Evolutionary conservation across 2,888 invertebrate species (phyloP), one percentile per base, ranked within the genome.

Genomic region (Chrysolina oricalcia): DNA sequence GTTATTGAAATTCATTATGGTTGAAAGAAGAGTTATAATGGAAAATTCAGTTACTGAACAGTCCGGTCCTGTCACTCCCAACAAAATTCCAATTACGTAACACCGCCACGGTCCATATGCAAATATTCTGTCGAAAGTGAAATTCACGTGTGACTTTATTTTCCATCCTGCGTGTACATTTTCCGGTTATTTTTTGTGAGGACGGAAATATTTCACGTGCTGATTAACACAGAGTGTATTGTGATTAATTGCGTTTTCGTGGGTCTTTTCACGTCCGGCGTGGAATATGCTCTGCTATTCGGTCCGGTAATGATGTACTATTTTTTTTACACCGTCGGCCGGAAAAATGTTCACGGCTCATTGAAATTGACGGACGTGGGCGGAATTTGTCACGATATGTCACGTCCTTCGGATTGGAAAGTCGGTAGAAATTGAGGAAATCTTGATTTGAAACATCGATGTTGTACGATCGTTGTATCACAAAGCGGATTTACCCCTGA

Each of bases 201-300:
- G 74, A 77, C 73, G 74, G 76, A 79, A 76, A 73, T 69, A 56
- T 77, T 78, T 80, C 75, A 80, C 78, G 78, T 80, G 69, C 77
- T 77, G 76, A 76, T 80, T 79, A 74, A 78, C 75, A 53, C 73
- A 15, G 41, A 50, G 35, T 27, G 59, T 17, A 59, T 59, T 59
- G 59, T 59, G 50, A 68, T 56, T 53, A 53, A 68, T 68, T 68
- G 53, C 19, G 53, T 68, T 40, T 56, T 56, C 8, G 53, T 56
- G 53, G 53, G 68, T 40, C 40, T 53, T 66, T 56, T 40, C 27
- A 13, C 19, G 50, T 23, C 48, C 43, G 48, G 59, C 59, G 19
- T 11, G 53, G 53, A 53, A 53, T 53, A 19, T 21, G 53, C 21
- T 53, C 27, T 35, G 59, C 59, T 23, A 5, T 17, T 13, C 27